A percentile compares a stretch with the other conserved stretches of the same genome.
Evolutionary conservation across 2,888 invertebrate genomes (phyloP).

Genomic region (Tiphia femorata): DNA sequence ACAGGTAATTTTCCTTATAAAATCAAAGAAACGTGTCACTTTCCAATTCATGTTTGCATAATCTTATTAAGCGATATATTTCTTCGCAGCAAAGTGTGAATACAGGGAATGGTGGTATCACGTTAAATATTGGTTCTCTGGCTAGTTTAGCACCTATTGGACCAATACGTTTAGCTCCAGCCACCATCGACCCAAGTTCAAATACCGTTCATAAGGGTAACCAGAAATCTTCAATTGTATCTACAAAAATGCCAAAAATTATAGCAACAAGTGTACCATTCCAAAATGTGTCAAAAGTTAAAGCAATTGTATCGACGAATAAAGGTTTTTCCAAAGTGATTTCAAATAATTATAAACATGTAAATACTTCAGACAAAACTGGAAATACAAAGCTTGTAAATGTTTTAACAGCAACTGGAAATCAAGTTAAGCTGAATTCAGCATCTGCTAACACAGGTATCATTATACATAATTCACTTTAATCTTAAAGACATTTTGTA

Average conservation of each 20-base stretch:
- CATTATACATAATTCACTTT: no score
- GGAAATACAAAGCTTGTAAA: slow-evolving; percentile 49
- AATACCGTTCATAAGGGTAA: slow-evolving; percentile 25
- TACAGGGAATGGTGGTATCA: slow-evolving; percentile 61
- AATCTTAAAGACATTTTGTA: no score
- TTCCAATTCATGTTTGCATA: not conserved
- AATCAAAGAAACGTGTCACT: not conserved
- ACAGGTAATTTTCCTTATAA: slow-evolving; percentile 43
- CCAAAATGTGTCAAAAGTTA: slow-evolving; percentile 53
- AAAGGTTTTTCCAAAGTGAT: slow-evolving; percentile 52
- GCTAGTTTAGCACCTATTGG: slow-evolving; percentile 67
- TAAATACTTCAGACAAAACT: slow-evolving; percentile 43
- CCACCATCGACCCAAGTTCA: slow-evolving; percentile 34
- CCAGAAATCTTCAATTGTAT: slow-evolving; percentile 25
- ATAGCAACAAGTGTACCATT: slow-evolving; percentile 38
- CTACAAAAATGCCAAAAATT: slow-evolving; percentile 51
- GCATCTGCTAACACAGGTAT: slow-evolving; percentile 44
- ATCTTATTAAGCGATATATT: not conserved
- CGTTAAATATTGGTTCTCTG: slow-evolving; percentile 66
- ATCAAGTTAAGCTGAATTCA: slow-evolving; percentile 51
- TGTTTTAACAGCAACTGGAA: slow-evolving; percentile 43
- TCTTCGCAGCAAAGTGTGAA: slow-evolving; percentile 40
- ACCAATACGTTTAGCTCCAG: slow-evolving; percentile 62
- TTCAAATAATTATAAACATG: slow-evolving; percentile 49
- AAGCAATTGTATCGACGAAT: slow-evolving; percentile 50